Percentiles rank a stretch among this genome's conserved stretches.
Conservation (phyloP, 1,140 invertebrate genomes). For the Calliphora vicina region DNA sequence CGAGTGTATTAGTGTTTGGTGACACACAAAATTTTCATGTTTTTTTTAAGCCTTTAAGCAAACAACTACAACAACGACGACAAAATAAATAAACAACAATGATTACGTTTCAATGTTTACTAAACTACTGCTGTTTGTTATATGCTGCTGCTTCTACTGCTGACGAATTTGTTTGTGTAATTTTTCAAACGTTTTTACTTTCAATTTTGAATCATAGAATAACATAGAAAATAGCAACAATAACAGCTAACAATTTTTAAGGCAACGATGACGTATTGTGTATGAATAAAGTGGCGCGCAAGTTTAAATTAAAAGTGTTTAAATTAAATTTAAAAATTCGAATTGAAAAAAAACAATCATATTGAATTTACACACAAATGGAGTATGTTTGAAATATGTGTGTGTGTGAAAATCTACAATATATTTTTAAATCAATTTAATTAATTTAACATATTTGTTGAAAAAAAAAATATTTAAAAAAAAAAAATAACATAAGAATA, state of each 20-base stretch:
- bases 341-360: neutral
- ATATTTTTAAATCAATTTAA: neutral
- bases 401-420: neutral
- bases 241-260: neutral
- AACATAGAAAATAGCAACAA: neutral
- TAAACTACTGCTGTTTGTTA: neutral
- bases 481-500: neutral
- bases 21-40: neutral
- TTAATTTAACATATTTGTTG: neutral
- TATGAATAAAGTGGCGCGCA: neutral
- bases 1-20: neutral
- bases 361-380: neutral
- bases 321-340: neutral
- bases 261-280: neutral
- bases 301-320: conserved; percentile 1
- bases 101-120: conserved; percentile 6
- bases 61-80: conserved; percentile 3
- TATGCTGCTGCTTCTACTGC: too few relatives aligned
- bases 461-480: neutral
- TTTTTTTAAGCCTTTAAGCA: neutral
- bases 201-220: neutral
- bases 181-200: neutral
- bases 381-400: neutral
- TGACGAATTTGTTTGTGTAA: neutral
- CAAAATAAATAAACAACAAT: conserved; percentile 9